Base-by-base conservation (phyloP, 2,797 vertebrate species). In the Myoxocephalus aenaeus region DNA sequence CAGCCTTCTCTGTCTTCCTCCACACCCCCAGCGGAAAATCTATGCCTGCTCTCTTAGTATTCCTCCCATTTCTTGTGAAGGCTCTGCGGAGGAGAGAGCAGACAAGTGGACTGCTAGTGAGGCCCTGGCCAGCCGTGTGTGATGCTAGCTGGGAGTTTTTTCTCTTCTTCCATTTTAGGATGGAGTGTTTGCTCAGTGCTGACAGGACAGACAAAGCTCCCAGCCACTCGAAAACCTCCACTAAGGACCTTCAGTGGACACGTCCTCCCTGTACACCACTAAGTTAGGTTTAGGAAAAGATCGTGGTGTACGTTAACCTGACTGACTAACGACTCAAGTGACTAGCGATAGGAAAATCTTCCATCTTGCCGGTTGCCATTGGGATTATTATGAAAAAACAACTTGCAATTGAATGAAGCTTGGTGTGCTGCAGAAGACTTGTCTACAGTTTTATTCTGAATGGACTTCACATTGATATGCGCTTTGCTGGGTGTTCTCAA, bases 1-100 rank as follows among this genome's bases (percentile, higher is more conserved):
- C 88, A 87, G 89, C 84, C 85, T 79, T 77, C 80, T 78, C 80
- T 69, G 85, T 61, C 83, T 56, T 73, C 85, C 81, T 84, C 89
- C 83, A 66, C 80, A 81, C 78, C 59, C 59, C 54, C 86, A 89
- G 89, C 89, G 92, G 91, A 95, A 95, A 96, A 96, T 96, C 95
- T 93, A 95, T 95, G 90, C 91, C 87, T 73, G 81, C 90, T 91
- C 92, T 94, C 81, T 95, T 95, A 95, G 94, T 95, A 96, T 96
- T 96, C 95, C 91, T 93, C 83, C 92, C 93, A 84, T 92, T 92
- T 92, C 91, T 89, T 84, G 83, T 83, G 86, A 93, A 92, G 89
- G 88, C 93, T 95, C 92, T 90, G 87, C 81, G 73, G 89, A 93
- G 91, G 89, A 81, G 86, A 86, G 89, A 87, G 87, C 91, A 94